Evolutionary conservation across 2,113 vertebrate genomes (phyloP), one percentile per base, ranked within the genome.

Genomic region (Equus przewalskii): DNA sequence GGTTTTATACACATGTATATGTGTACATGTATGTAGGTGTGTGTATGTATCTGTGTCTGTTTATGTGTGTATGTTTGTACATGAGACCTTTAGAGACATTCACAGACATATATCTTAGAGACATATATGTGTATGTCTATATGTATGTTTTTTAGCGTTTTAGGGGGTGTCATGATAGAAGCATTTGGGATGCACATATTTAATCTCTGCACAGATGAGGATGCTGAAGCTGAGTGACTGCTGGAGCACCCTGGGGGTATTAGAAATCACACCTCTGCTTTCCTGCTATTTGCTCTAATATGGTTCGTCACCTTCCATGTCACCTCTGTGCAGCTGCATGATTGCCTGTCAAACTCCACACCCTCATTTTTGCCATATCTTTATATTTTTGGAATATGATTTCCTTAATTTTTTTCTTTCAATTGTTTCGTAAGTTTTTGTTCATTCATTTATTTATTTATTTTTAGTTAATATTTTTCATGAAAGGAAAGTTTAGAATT

Each of bases 381-480:
- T 46, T 94, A 36, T 64, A 36, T 15, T 33, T 41, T 73, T 82
- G 19, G 16, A 80, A 36, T 87, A 69, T 46, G 33, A 10, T 28
- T 33, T 70, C 4, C 33, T 41, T 64, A 36, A 12, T 58, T 44
- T 64, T 58, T 65, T 36, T 13, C 72, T 95, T 19, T 65, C 49
- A n/a, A 19, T 93, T 79, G 41, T 21, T 44, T 75, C 92, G 64
- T 13, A 13, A 73, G 7, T 78, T 14, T 44, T 56, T 13, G 24
- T 79, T 26, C 18, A 46, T 72, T 62, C 6, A 44, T 76, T 49
- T 76, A 73, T 51, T 49, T 76, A 73, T 51, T 69, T 92, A 33
- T 58, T 65, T 89, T 94, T 83, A 80, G 11, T 72, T 69, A 51
- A 11, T 56, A 36, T 73, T 94, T 97, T 89, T 86, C 7, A 72